phyloP scores from a whole-genome alignment of 2,888 invertebrate genomes.

The Acleris laterana region DNA sequence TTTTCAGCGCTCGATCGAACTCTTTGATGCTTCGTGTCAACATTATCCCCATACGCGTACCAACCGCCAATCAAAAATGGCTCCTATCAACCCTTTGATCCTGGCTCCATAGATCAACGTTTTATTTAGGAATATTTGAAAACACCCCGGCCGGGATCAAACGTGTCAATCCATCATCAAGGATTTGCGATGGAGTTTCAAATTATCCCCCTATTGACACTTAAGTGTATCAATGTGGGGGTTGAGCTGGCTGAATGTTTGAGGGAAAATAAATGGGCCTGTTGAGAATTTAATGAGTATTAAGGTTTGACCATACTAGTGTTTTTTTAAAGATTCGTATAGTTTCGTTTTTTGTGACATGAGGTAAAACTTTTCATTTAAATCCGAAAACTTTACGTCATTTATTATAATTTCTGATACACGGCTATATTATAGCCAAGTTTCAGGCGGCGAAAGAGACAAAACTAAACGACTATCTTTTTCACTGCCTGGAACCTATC shows the following conservation, averaged over 20 bases:
- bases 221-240: constrained; percentile 39
- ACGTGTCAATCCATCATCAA: constrained; percentile 70
- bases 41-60: constrained; percentile 40
- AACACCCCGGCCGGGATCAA: constrained; percentile 50
- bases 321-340: no score
- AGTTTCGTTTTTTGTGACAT: no score
- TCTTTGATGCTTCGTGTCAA: constrained; percentile 32
- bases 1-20: constrained; percentile 23
- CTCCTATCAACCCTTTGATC: constrained; percentile 55
- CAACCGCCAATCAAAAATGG: constrained; percentile 54
- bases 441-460: no score
- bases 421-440: no score
- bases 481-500: no score
- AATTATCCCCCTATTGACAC: constrained; percentile 64
- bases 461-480: no score
- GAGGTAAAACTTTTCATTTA: no score
- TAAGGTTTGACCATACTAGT: no score
- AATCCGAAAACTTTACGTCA: no score
- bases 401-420: no score
- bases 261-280: no score
- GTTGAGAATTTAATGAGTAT: not conserved
- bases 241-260: not conserved
- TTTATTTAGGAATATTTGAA: constrained; percentile 49
- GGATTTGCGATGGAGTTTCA: constrained; percentile 60
- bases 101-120: constrained; percentile 51